These are phyloP conservation scores for Tenualosa ilisha DNA, from an alignment of 2,797 vertebrate genomes.

Conservation along the genomic window DNA sequence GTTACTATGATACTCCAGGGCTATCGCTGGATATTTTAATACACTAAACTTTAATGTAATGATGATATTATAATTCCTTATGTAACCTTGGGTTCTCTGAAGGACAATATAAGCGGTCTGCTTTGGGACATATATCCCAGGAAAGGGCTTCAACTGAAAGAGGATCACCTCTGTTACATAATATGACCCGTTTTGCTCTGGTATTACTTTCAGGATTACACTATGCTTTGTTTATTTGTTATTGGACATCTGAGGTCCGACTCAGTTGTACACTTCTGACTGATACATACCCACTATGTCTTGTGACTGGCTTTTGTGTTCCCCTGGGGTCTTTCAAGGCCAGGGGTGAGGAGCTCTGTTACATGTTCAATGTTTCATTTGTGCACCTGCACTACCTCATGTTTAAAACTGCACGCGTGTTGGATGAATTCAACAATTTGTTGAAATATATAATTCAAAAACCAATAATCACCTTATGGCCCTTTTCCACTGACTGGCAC, in stretches of 20 bases:
- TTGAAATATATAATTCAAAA: too few relatives aligned
- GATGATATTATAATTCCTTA: background rate
- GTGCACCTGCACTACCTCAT: background rate
- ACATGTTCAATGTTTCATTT: background rate
- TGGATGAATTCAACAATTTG: background rate
- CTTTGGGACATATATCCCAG: too few relatives aligned
- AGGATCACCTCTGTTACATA: background rate
- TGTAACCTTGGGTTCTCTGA: too few relatives aligned
- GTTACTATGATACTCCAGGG: background rate
- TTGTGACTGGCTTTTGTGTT: background rate
- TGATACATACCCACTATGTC: background rate
- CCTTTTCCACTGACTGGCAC: too few relatives aligned
- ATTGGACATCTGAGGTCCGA: background rate
- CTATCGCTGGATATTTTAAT: background rate
- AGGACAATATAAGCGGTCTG: too few relatives aligned
- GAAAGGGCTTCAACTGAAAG: too few relatives aligned
- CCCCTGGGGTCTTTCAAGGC: background rate
- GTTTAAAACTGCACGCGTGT: background rate
- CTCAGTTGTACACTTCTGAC: background rate
- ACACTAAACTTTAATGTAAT: background rate
- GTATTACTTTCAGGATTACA: background rate
- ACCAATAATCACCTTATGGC: too few relatives aligned
- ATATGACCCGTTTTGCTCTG: background rate
- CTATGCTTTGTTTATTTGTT: background rate
- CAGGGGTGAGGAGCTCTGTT: background rate